Conservation (phyloP, 2,797 vertebrate genomes). For the Pipistrellus kuhlii region DNA sequence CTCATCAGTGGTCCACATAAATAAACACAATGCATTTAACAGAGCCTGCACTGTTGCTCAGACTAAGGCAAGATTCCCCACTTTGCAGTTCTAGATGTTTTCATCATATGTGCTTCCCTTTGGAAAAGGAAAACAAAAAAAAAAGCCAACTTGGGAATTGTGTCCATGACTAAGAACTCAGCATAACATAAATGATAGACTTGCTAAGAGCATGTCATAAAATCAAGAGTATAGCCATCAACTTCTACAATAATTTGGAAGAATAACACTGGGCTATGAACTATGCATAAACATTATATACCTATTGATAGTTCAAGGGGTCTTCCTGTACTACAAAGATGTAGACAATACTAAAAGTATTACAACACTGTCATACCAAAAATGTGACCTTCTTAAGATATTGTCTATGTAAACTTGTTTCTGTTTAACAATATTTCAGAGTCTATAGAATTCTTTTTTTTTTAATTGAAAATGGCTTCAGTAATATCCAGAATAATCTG, state of each 20-base stretch:
- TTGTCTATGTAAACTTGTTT: background rate
- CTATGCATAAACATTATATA: background rate
- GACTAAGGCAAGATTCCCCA: background rate
- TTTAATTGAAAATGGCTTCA: background rate
- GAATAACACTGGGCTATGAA: background rate
- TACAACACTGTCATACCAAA: background rate
- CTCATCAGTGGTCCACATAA: background rate
- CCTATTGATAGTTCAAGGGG: background rate
- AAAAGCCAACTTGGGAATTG: background rate
- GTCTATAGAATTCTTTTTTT: background rate
- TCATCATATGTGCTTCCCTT: background rate
- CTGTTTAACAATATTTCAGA: background rate
- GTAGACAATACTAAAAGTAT: background rate
- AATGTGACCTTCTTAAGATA: background rate
- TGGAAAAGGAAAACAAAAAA: background rate
- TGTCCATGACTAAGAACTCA: background rate
- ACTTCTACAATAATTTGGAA: background rate
- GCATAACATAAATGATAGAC: constrained; percentile 3
- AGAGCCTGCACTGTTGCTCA: background rate
- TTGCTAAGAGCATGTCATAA: background rate
- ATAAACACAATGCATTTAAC: background rate
- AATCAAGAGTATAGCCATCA: background rate
- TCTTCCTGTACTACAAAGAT: background rate
- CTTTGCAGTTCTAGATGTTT: background rate
- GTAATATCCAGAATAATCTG: background rate